Percentiles rank a stretch among this genome's conserved stretches.
Conservation (phyloP, 2,113 vertebrate genomes). For the Odobenus rosmarus region DNA sequence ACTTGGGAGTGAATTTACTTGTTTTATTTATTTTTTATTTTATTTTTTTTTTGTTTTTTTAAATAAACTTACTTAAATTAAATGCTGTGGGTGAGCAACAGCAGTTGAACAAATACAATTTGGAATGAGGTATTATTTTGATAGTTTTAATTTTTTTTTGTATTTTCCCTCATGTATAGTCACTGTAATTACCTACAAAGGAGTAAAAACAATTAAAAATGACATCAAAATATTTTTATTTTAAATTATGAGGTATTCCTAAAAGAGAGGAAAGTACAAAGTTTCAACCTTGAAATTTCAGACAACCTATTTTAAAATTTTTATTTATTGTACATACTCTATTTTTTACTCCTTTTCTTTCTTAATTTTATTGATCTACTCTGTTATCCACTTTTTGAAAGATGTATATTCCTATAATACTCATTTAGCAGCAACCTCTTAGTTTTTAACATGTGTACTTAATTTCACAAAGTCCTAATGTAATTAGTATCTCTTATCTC, state of each 20-base stretch:
- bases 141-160: not conserved
- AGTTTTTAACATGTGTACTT: not conserved
- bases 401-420: not conserved
- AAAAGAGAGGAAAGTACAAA: not conserved
- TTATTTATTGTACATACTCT: not conserved
- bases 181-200: not conserved
- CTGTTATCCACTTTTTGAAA: not conserved
- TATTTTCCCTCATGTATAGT: not conserved
- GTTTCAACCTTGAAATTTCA: not conserved
- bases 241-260: not conserved
- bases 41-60: not conserved
- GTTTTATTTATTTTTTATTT: not conserved
- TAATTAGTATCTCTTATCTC: not conserved
- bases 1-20: not conserved
- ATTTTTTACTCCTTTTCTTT: not conserved
- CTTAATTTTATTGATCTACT: not conserved
- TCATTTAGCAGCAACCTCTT: not conserved
- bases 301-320: not conserved
- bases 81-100: not conserved
- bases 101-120: not conserved
- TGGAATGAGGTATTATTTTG: not conserved
- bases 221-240: not conserved
- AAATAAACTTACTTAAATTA: not conserved
- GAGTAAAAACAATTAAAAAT: not conserved
- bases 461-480: not conserved